phyloP scores from a whole-genome alignment of 1,140 invertebrate genomes.

The Capitella teleta region DNA sequence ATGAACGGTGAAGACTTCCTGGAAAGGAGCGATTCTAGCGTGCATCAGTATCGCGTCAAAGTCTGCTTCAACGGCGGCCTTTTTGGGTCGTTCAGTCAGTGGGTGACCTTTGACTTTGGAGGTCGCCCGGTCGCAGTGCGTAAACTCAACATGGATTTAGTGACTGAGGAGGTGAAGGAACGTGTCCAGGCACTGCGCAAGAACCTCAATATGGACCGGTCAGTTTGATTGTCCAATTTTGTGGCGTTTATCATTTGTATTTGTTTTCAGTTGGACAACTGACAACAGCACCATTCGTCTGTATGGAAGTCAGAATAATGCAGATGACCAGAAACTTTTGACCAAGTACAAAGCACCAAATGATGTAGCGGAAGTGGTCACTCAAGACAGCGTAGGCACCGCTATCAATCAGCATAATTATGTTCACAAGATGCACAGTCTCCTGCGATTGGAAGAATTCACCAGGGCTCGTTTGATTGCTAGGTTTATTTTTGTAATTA shows the following conservation, averaged over 20 bases:
- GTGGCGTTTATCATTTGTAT: not conserved
- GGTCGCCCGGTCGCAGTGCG: slow-evolving; percentile 56
- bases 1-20: slow-evolving; percentile 21
- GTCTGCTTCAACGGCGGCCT: slow-evolving; percentile 40
- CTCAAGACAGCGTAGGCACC: slow-evolving; percentile 19
- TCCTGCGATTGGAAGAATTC: slow-evolving; percentile 34
- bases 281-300: too few relatives aligned
- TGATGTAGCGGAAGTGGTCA: slow-evolving; percentile 22
- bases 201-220: slow-evolving; percentile 25
- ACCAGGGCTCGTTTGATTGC: slow-evolving; percentile 29
- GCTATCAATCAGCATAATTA: slow-evolving; percentile 35
- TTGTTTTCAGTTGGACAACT: not conserved
- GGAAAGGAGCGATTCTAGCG: not conserved
- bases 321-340: not conserved
- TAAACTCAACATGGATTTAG: slow-evolving; percentile 65
- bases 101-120: slow-evolving; percentile 67
- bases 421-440: slow-evolving; percentile 32
- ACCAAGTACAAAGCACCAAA: slow-evolving; percentile 16
- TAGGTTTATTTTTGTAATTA: slow-evolving; percentile 17
- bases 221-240: not conserved
- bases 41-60: not conserved
- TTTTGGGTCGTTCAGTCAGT: slow-evolving; percentile 70
- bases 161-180: slow-evolving; percentile 43
- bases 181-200: slow-evolving; percentile 23
- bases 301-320: not conserved